Conservation (phyloP, 1,140 invertebrate genomes). For the Coenobita brevimanus region DNA sequence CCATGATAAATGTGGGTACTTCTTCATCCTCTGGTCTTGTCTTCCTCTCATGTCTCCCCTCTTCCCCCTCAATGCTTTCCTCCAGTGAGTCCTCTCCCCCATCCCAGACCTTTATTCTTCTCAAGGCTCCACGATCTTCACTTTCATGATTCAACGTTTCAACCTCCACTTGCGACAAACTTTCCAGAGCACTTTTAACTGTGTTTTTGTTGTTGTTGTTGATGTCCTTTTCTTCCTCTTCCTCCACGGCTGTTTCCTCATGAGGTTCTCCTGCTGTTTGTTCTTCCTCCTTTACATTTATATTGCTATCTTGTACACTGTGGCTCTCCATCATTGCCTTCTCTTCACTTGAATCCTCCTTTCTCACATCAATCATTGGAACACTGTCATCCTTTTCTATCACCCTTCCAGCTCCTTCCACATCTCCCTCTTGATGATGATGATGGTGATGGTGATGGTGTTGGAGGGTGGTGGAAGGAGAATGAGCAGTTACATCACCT, state of each 20-base stretch:
- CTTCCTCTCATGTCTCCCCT: background rate
- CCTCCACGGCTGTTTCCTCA: background rate
- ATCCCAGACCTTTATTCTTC: background rate
- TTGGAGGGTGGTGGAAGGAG: background rate
- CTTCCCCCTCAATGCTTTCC: constrained; percentile 11
- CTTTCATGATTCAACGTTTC: background rate
- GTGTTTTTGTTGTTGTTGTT: too few relatives aligned
- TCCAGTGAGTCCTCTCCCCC: background rate
- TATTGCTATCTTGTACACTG: background rate
- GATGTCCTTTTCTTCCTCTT: background rate
- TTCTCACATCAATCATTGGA: background rate
- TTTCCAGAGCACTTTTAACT: too few relatives aligned
- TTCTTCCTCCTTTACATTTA: background rate
- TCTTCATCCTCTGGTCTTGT: background rate
- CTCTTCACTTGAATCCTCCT: constrained; percentile 1
- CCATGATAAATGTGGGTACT: constrained; percentile 16
- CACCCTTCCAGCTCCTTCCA: background rate
- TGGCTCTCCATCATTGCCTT: background rate
- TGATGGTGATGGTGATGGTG: background rate
- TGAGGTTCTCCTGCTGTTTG: background rate
- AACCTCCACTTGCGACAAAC: background rate
- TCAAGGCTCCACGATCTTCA: background rate
- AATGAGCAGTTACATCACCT: too few relatives aligned
- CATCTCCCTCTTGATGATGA: background rate
- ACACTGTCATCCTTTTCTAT: background rate